These are phyloP conservation scores for Osmoderma eremita DNA, from an alignment of 2,888 invertebrate species.

Conservation along the genomic window DNA sequence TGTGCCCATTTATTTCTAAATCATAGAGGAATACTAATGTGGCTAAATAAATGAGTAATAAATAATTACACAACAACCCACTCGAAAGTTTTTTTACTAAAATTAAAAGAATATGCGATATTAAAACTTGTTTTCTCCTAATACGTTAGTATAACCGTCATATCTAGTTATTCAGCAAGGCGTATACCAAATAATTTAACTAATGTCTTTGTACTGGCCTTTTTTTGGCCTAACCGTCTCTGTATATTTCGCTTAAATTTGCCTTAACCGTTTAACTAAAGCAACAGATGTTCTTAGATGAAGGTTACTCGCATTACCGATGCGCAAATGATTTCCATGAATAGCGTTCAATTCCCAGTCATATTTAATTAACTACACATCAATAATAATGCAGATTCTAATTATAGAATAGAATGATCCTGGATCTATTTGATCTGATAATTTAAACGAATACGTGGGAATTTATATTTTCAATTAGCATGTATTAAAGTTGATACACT, in stretches of 20 bases:
- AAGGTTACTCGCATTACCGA: slow-evolving; percentile 14
- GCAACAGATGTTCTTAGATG: slow-evolving; percentile 5
- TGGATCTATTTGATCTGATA: too few relatives aligned
- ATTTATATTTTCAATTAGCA: too few relatives aligned
- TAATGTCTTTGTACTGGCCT: slow-evolving; percentile 1
- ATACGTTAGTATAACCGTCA: too few relatives aligned
- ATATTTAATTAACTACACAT: background rate
- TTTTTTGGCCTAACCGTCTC: background rate
- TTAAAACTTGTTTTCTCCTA: too few relatives aligned
- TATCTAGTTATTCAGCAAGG: background rate
- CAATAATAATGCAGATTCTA: background rate
- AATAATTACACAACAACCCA: too few relatives aligned
- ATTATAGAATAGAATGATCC: background rate
- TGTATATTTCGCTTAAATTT: background rate
- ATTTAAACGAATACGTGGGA: too few relatives aligned
- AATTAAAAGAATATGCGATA: too few relatives aligned
- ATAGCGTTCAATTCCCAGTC: background rate
- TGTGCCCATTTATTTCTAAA: too few relatives aligned
- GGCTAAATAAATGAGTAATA: too few relatives aligned
- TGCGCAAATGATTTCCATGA: background rate
- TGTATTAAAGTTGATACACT: too few relatives aligned
- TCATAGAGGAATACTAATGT: too few relatives aligned
- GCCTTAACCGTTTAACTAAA: background rate
- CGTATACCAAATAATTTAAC: background rate
- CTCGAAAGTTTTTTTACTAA: too few relatives aligned